Evolutionary conservation across 2,888 invertebrate species (phyloP).

Genomic region (Venusia cambrica): DNA sequence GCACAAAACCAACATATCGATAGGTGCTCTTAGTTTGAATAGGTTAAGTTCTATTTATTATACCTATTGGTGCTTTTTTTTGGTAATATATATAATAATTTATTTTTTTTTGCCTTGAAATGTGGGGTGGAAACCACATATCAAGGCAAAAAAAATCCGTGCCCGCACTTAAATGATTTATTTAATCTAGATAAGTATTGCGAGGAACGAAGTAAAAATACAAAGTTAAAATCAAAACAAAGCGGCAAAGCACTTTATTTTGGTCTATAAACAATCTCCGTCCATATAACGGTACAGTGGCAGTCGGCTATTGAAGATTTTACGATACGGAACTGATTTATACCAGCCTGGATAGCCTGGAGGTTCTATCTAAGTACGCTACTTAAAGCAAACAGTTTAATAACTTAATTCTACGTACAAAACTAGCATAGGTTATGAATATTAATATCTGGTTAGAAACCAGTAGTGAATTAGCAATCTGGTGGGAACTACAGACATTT

Average conservation of each 20-base stretch:
- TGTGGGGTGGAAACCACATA: too few relatives aligned
- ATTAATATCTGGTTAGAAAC: constrained; percentile 19
- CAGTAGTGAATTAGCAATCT: not conserved
- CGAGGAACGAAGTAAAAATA: constrained; percentile 1
- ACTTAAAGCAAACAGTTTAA: constrained; percentile 44
- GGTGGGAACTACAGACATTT: too few relatives aligned
- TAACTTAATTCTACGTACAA: constrained; percentile 40
- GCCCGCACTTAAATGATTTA: too few relatives aligned
- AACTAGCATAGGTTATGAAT: constrained; percentile 17
- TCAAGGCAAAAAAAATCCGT: too few relatives aligned
- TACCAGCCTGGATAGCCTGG: constrained; percentile 34
- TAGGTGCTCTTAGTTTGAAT: too few relatives aligned
- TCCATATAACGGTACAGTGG: constrained; percentile 34
- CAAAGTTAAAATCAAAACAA: constrained; percentile 10
- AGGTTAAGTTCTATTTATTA: too few relatives aligned
- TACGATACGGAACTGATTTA: constrained; percentile 50
- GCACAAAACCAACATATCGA: too few relatives aligned
- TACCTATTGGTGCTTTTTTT: too few relatives aligned
- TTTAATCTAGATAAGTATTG: too few relatives aligned
- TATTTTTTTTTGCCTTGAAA: too few relatives aligned
- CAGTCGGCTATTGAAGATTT: constrained; percentile 47
- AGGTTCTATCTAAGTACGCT: constrained; percentile 37
- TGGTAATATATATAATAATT: too few relatives aligned
- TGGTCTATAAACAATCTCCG: constrained; percentile 20
- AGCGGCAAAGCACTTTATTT: constrained; percentile 23